Base-by-base conservation (phyloP, 2,888 invertebrate species). In the Pomacea canaliculata region DNA sequence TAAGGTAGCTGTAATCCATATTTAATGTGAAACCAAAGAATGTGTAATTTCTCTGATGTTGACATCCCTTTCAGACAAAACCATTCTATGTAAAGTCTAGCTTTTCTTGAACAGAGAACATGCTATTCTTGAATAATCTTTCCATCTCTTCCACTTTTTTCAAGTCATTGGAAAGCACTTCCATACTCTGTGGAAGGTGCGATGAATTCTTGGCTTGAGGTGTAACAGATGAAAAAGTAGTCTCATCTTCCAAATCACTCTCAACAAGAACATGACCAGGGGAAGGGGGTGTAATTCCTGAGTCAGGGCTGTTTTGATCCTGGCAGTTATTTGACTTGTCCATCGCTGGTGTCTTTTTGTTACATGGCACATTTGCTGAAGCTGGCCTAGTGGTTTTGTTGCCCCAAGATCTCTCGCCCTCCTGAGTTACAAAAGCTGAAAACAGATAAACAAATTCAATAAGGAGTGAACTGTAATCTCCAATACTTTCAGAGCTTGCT, bases 131-230 rank as follows among this genome's bases (percentile, higher is more conserved):
- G 76, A 87, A 88, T 46, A 86, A 83, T 63, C 79, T 76, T 73
- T 87, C 87, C 85, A 86, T 85, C 66, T 85, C 79, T 59, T 79
- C 80, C 85, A 86, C 82, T n/a, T 78, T 63, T 70, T 82, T 80
- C 71, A 86, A 77, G 69, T 88, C 87, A 27, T 84, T 77, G 12
- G 82, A 83, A 82, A 87, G 87, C 66, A 85, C 81, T 68, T 87
- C 85, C 62, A 87, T 82, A 69, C 82, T 81, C 48, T 82, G 82
- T 66, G 85, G 85, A 48, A 81, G 83, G 23, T 67, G 69, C 12
- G 77, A 76, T 5, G 73, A 74, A 51, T 76, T 76, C 48, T 74
- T 79, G 27, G 83, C 81, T 27, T 81, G 77, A 3, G 84, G 80
- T 27, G 79, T 77, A 12, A 85, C 76, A 60, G 84, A 81, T 19